Percentiles rank a stretch among this genome's conserved stretches.
These are phyloP conservation scores for Batillaria attramentaria DNA, from an alignment of 1,140 invertebrate species.

Conservation along the genomic window DNA sequence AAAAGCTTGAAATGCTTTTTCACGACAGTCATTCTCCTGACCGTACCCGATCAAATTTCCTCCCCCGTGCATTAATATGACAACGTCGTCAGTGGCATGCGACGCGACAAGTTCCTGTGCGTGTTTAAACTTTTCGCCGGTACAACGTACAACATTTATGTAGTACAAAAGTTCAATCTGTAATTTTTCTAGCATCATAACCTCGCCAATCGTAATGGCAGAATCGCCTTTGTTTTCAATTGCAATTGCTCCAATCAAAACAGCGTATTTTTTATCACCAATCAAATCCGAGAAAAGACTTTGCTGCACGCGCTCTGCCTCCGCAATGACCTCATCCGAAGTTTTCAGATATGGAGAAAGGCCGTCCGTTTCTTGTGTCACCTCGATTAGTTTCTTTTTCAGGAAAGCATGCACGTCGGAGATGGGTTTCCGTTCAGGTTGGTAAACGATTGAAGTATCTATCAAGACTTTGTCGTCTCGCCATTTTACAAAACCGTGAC, in stretches of 20 bases:
- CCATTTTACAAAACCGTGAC: not conserved
- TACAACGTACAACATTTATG: slow-evolving; percentile 24
- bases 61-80: slow-evolving; percentile 47
- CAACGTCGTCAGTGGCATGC: slow-evolving; percentile 24
- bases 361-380: slow-evolving; percentile 25
- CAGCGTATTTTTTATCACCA: slow-evolving; percentile 25
- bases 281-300: slow-evolving; percentile 31
- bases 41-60: slow-evolving; percentile 49
- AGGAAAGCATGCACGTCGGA: not conserved
- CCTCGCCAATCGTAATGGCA: slow-evolving; percentile 45
- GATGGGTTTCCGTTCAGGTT: not conserved
- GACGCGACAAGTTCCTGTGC: slow-evolving; percentile 1
- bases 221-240: slow-evolving; percentile 50
- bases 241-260: slow-evolving; percentile 41
- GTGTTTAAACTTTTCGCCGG: not conserved
- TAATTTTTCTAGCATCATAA: slow-evolving; percentile 32
- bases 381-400: not conserved
- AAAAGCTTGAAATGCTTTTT: slow-evolving; percentile 29
- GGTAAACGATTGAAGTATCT: not conserved
- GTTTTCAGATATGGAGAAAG: slow-evolving; percentile 30
- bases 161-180: slow-evolving; percentile 39
- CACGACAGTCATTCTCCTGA: not conserved
- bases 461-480: not conserved
- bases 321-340: slow-evolving; percentile 29
- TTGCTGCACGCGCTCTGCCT: slow-evolving; percentile 39